Evolutionary conservation across 2,888 invertebrate genomes (phyloP).

Genomic region (Glaucopsyche alexis): DNA sequence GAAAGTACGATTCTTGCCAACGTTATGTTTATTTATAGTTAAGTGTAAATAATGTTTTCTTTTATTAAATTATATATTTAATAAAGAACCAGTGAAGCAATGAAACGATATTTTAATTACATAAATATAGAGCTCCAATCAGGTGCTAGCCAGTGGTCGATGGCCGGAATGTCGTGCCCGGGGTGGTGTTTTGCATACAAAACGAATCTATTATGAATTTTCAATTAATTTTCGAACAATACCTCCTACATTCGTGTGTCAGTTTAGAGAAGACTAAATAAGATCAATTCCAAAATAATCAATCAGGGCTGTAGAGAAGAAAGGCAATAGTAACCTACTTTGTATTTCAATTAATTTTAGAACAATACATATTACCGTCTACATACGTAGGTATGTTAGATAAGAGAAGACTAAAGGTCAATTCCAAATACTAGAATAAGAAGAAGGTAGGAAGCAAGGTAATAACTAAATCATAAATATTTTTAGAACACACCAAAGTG

Average conservation of each 20-base stretch:
- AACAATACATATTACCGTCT: too few species aligned
- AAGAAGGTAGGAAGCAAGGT: too few species aligned
- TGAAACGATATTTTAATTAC: neutral
- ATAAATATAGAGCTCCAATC: slow-evolving; percentile 1
- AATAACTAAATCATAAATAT: too few species aligned
- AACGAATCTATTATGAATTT: slow-evolving; percentile 40
- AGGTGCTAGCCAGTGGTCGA: slow-evolving; percentile 50
- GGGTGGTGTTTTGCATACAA: slow-evolving; percentile 60
- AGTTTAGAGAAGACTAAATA: neutral
- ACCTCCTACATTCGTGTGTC: neutral
- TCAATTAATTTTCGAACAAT: slow-evolving; percentile 35
- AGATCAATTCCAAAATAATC: neutral
- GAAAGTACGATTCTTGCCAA: neutral
- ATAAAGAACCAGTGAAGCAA: neutral
- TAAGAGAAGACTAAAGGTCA: too few species aligned
- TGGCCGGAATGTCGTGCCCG: slow-evolving; percentile 60
- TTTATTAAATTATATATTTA: neutral
- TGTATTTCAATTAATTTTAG: too few species aligned
- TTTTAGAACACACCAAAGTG: too few species aligned
- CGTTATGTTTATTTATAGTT: neutral
- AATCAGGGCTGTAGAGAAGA: too few species aligned
- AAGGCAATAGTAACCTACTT: too few species aligned
- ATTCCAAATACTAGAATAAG: too few species aligned
- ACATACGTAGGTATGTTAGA: too few species aligned
- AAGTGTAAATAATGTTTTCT: neutral